Evolutionary conservation across 2,113 vertebrate species (phyloP).

Genomic region (Pogonocichla stellata): DNA sequence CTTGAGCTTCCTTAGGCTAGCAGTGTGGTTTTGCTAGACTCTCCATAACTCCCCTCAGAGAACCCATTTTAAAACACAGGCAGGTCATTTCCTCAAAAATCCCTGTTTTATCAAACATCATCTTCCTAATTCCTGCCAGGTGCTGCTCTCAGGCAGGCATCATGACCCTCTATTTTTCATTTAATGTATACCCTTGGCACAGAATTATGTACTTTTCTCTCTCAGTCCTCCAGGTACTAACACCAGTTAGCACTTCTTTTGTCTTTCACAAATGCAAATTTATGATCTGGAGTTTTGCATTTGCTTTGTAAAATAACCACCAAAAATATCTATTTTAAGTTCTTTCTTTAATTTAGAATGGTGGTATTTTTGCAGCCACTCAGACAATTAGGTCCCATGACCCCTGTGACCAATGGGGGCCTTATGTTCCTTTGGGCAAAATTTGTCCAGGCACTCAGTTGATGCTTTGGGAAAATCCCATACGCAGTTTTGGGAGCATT

Average conservation of each 20-base stretch:
- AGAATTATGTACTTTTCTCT: neutral
- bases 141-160: neutral
- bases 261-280: neutral
- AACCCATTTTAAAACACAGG: neutral
- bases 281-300: neutral
- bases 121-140: neutral
- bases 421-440: neutral
- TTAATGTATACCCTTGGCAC: neutral
- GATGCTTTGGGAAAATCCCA: neutral
- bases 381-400: neutral
- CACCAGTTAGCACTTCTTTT: neutral
- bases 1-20: neutral
- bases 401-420: neutral
- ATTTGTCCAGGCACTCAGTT: neutral
- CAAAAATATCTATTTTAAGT: neutral
- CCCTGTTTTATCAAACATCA: neutral
- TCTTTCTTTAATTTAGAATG: neutral
- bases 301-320: neutral
- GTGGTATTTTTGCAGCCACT: rapidly evolving
- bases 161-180: neutral
- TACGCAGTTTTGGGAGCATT: neutral
- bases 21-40: neutral
- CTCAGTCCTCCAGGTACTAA: neutral
- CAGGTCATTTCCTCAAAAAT: neutral
- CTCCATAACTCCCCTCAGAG: neutral